Conservation (phyloP, 1,140 invertebrate genomes). For the Bombus difficillimus region DNA sequence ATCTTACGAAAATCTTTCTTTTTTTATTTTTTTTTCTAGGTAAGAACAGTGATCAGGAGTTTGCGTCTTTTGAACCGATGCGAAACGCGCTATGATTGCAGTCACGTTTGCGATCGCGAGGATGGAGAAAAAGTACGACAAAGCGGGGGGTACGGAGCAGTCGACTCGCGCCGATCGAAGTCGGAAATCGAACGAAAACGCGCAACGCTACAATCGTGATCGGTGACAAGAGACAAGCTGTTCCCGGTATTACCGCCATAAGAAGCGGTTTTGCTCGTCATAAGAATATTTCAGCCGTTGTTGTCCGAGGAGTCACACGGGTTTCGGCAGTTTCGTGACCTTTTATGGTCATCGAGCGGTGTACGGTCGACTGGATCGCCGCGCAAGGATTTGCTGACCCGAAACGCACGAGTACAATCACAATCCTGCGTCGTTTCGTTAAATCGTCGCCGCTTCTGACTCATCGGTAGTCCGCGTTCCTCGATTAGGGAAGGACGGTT, state of each 20-base stretch:
- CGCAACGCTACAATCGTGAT: background rate
- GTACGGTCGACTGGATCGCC: background rate
- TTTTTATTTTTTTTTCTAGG: background rate
- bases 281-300: slow-evolving; percentile 40
- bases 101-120: background rate
- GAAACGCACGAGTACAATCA: background rate
- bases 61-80: background rate
- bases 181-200: slow-evolving; percentile 7
- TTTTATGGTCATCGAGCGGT: slow-evolving; percentile 40
- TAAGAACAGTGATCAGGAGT: background rate
- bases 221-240: slow-evolving; percentile 37
- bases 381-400: slow-evolving; percentile 17
- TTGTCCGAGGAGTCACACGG: slow-evolving; percentile 41
- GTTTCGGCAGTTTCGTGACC: slow-evolving; percentile 53
- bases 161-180: background rate
- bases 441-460: slow-evolving; percentile 14
- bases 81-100: too few species aligned
- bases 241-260: slow-evolving; percentile 37
- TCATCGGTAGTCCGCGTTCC: background rate
- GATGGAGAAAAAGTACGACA: background rate
- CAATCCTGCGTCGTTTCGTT: background rate
- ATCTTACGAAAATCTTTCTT: background rate
- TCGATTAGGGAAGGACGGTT: slow-evolving; percentile 28
- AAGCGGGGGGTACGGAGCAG: too few species aligned
- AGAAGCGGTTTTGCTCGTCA: slow-evolving; percentile 49